A percentile compares a stretch with the other conserved stretches of the same genome.
These are phyloP conservation scores for Tetragnatha versicolor DNA, from an alignment of 1,140 invertebrate genomes.

Conservation along the genomic window DNA sequence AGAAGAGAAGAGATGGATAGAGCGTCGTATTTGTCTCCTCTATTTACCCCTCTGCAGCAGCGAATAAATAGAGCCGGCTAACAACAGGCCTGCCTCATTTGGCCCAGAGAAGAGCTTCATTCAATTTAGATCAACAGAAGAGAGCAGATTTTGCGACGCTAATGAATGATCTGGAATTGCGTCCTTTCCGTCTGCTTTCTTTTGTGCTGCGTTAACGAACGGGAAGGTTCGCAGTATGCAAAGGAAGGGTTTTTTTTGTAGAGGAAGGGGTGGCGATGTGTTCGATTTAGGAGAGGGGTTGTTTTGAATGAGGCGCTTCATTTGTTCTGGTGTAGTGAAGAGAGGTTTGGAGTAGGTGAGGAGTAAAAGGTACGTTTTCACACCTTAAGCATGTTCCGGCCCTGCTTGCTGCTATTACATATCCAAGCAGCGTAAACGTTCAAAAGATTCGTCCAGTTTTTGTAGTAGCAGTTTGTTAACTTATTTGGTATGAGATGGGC, in stretches of 20 bases:
- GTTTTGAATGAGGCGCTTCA: no score
- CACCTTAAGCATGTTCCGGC: no score
- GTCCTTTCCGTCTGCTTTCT: not conserved
- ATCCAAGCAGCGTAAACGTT: no score
- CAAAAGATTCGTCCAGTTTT: no score
- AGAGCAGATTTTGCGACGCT: constrained; percentile 39
- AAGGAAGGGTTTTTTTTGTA: no score
- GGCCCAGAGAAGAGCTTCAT: constrained; percentile 26
- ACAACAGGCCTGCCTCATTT: constrained; percentile 46
- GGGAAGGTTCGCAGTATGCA: not conserved
- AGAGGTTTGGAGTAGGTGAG: not conserved
- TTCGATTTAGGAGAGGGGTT: not conserved
- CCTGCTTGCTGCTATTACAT: no score
- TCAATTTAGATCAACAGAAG: constrained; percentile 46
- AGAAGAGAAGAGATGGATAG: not conserved
- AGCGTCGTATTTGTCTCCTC: constrained; percentile 35
- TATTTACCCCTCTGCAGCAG: constrained; percentile 47
- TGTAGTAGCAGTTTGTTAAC: no score
- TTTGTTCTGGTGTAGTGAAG: not conserved
- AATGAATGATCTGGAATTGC: constrained; percentile 42
- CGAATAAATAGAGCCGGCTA: constrained; percentile 37
- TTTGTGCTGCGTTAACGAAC: constrained; percentile 15
- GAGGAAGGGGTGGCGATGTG: not conserved
- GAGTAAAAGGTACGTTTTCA: no score
- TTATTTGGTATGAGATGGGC: no score